Evolutionary conservation across 2,113 vertebrate genomes (phyloP), one percentile per base, ranked within the genome.

Genomic region (Perca fluviatilis): DNA sequence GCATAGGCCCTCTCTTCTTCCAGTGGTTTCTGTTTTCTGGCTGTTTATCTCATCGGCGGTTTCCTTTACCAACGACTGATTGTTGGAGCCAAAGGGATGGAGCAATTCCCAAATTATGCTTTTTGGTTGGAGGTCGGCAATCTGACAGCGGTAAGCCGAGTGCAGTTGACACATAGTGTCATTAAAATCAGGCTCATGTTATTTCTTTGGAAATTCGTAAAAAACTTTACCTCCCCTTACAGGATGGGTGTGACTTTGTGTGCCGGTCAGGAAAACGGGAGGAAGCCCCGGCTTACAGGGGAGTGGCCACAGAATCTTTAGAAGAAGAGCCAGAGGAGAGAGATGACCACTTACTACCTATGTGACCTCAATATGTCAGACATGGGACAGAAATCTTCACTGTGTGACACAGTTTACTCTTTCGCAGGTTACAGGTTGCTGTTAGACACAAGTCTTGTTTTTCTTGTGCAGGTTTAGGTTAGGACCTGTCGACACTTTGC

Each of bases 181-280:
- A 60, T 40, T 49, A 25, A 58, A 76, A 33, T 43, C 1, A 18
- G 4, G 5, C 3, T 50, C 1, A 5, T 27, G 46, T 62, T 43
- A 5, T n/a, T 15, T 15, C 11, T 11, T 62, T n/a, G 15, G 18
- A 50, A 13, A 63, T 36, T 56, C 3, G 57, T 58, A 11, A 67
- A 21, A 43, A 54, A 79, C 25, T 5, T 43, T 49, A 19, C n/a
- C 27, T 12, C 1, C 2, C 27, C 25, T 64, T 49, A 1, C 86
- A 99, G 98, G 98, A 99, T 27, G 98, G 98, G 54, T 99, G 98
- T 85, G 98, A 99, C 93, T 97, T 99, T 74, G 96, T 99, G 54
- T 99, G 97, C 83, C 96, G 98, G 2, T 98, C 98, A 1, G 95
- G 68, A 92, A 94, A 76, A 70, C 96, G 95, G 7, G 95, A 93